A percentile compares a stretch with the other conserved stretches of the same genome.
These are phyloP conservation scores for Sinocyclocheilus grahami DNA, from an alignment of 2,113 vertebrate genomes.

Conservation along the genomic window DNA sequence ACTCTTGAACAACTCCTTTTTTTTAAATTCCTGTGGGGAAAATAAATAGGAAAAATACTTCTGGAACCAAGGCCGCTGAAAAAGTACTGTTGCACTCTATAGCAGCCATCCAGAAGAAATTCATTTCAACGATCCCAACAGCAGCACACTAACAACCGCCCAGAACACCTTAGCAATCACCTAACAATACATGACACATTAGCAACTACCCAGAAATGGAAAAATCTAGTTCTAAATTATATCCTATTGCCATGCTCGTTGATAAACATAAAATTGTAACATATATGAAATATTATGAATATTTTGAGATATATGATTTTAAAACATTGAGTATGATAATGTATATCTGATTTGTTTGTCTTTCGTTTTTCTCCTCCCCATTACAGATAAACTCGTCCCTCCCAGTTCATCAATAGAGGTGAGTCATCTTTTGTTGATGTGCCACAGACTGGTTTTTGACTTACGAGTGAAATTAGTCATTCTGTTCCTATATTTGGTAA, in stretches of 20 bases:
- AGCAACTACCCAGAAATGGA: not conserved
- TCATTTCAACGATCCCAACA: too few relatives aligned
- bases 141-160: not conserved
- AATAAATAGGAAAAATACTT: too few relatives aligned
- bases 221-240: not conserved
- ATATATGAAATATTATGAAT: not conserved
- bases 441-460: slow-evolving; percentile 20
- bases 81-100: too few relatives aligned
- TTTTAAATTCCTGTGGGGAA: too few relatives aligned
- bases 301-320: not conserved
- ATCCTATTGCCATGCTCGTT: not conserved
- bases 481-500: slow-evolving; percentile 18
- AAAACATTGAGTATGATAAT: not conserved
- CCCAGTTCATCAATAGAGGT: slow-evolving; percentile 47
- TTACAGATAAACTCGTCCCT: slow-evolving; percentile 78
- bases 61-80: too few relatives aligned
- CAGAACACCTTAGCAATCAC: too few relatives aligned
- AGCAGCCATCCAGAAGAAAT: too few relatives aligned
- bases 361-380: slow-evolving; percentile 60
- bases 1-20: too few relatives aligned
- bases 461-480: slow-evolving; percentile 28
- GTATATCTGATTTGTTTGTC: slow-evolving; percentile 43
- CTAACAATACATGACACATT: not conserved
- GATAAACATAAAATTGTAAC: not conserved
- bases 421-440: slow-evolving; percentile 30